Percentiles rank a stretch among this genome's conserved stretches.
These are phyloP conservation scores for Drosophila willistoni DNA, from an alignment of 1,140 invertebrate species.

Conservation along the genomic window DNA sequence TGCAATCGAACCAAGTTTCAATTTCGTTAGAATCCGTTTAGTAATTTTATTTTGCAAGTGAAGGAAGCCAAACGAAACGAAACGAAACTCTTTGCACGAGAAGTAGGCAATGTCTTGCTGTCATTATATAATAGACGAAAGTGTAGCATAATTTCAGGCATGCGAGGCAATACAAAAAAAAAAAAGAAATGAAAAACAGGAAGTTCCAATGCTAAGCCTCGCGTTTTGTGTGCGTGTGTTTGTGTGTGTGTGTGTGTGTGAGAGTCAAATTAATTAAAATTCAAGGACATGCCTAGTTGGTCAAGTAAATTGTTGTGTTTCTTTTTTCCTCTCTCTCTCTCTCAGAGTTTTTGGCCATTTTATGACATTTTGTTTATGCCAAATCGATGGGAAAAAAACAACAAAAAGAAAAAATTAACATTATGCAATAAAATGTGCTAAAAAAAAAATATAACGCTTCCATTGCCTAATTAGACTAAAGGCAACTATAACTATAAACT, in stretches of 20 bases:
- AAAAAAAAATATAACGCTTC: neutral
- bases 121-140: conserved; percentile 29
- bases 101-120: conserved; percentile 5
- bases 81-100: neutral
- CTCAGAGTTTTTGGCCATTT: neutral
- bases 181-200: conserved; percentile 56
- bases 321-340: too few relatives aligned
- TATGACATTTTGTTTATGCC: conserved; percentile 29
- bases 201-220: conserved; percentile 25
- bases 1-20: conserved; percentile 1
- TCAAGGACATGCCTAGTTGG: conserved; percentile 60
- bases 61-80: neutral
- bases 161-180: conserved; percentile 46
- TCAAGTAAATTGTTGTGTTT: neutral
- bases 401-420: conserved; percentile 24
- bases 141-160: conserved; percentile 72
- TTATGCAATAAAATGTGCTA: conserved; percentile 2
- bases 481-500: conserved; percentile 39
- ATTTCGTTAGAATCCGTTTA: conserved; percentile 19
- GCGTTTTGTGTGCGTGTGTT: conserved; percentile 4
- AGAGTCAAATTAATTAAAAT: conserved; percentile 62
- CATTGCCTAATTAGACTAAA: conserved; percentile 55
- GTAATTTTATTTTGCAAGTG: conserved; percentile 15
- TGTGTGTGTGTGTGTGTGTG: conserved; percentile 64
- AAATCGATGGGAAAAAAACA: conserved; percentile 46